Conservation (phyloP, 2,888 invertebrate species). For the Caenorhabditis uteleia region DNA sequence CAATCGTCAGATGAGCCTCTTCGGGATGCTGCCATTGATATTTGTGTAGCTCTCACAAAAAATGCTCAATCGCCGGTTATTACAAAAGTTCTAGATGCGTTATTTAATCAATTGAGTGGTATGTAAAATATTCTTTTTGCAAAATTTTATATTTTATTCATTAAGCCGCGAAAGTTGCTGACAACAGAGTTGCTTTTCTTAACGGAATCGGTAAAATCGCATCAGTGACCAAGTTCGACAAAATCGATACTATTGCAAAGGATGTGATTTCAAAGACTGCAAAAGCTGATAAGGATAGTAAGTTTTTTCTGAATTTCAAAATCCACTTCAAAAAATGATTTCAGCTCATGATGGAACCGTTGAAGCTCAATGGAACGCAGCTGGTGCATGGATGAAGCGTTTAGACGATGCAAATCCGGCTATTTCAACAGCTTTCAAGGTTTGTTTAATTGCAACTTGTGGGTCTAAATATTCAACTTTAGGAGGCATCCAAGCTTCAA, state of each 20-base stretch:
- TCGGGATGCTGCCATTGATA: slow-evolving; percentile 18
- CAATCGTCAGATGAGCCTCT: slow-evolving; percentile 20
- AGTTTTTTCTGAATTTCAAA: slow-evolving; percentile 6
- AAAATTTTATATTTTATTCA: not conserved
- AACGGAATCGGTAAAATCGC: slow-evolving; percentile 37
- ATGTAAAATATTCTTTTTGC: too few species aligned
- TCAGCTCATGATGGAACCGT: slow-evolving; percentile 44
- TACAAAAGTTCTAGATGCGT: slow-evolving; percentile 22
- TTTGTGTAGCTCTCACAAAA: slow-evolving; percentile 18
- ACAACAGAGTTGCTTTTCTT: slow-evolving; percentile 33
- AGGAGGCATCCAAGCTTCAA: slow-evolving; percentile 32
- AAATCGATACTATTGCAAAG: slow-evolving; percentile 37
- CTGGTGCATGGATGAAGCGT: slow-evolving; percentile 32
- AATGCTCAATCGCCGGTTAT: slow-evolving; percentile 14
- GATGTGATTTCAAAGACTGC: slow-evolving; percentile 43
- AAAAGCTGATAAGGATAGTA: slow-evolving; percentile 47
- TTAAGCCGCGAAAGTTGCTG: slow-evolving; percentile 34
- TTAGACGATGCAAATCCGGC: slow-evolving; percentile 12
- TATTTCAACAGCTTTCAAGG: slow-evolving; percentile 32
- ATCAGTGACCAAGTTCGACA: slow-evolving; percentile 5
- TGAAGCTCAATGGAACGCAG: slow-evolving; percentile 47
- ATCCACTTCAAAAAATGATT: slow-evolving; percentile 2
- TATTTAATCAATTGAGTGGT: slow-evolving; percentile 38
- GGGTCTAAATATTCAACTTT: too few species aligned
- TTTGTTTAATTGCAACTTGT: not conserved